Evolutionary conservation across 2,113 vertebrate species (phyloP).

Genomic region (Zosterops lateralis): DNA sequence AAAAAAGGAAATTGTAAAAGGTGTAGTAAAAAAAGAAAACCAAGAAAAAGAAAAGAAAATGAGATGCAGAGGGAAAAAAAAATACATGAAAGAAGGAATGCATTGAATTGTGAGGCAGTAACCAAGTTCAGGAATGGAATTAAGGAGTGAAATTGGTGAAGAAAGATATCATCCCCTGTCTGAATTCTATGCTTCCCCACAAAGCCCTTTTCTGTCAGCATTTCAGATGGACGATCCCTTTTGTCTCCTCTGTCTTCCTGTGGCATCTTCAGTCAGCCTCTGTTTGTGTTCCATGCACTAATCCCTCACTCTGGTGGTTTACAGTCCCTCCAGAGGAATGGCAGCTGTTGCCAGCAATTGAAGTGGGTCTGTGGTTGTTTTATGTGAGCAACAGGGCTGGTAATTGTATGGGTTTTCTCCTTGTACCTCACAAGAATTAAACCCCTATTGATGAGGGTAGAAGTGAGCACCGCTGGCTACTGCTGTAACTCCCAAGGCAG

Average conservation of each 20-base stretch:
- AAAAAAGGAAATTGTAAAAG: background rate
- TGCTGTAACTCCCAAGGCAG: background rate
- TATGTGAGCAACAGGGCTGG: background rate
- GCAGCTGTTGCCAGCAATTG: background rate
- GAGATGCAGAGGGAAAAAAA: background rate
- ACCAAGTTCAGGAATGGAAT: background rate
- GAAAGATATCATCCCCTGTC: background rate
- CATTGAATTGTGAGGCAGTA: background rate
- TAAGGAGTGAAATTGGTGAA: background rate
- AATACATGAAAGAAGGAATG: background rate
- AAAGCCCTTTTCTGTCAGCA: background rate
- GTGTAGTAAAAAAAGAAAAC: background rate
- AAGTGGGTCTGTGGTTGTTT: background rate
- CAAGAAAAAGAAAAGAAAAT: background rate
- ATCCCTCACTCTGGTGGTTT: background rate
- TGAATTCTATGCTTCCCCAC: background rate
- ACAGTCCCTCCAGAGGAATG: background rate
- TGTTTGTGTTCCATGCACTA: background rate
- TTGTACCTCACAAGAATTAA: background rate
- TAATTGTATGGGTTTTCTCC: background rate
- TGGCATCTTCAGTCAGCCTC: background rate
- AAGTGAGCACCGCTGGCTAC: background rate
- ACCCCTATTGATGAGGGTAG: background rate
- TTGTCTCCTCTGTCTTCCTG: background rate
- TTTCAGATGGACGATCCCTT: background rate